Evolutionary conservation across 1,140 invertebrate genomes (phyloP), one percentile per base, ranked within the genome.

Genomic region (Drosophila persimilis): DNA sequence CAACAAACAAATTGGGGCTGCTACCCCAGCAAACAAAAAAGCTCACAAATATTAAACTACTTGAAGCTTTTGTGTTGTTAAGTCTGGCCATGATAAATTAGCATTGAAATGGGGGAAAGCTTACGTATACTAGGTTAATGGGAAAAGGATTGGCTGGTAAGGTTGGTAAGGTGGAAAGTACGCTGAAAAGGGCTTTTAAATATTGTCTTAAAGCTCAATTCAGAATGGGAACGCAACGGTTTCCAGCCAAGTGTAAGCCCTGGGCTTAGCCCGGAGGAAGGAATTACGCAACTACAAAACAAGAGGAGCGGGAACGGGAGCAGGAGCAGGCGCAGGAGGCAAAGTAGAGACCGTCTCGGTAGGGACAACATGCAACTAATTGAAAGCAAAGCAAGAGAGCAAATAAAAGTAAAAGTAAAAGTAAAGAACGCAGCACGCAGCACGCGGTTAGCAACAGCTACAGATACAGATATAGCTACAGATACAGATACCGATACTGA

Each of bases 301-400:
- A 17, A 55, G 29, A 31, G 45, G 15, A 41, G 44, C 29, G 15
- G 29, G 44, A 22, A 43, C 9, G 6, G 20, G 15, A 46, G 13
- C 11, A 39, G 26, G 39, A 53, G 31, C 6, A 29, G 26, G 4
- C 4, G 24, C 24, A 29, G 6, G 26, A 29, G 29, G 29, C 29
- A 64, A n/a, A 70, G 46, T 53, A 52, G 24, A 26, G 24, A 26
- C 4, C 5, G 4, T 26, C 24, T 26, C 24, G 24, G 24, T 26
- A 47, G 54, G 11, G 35, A 45, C 43, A 54, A 63, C 77, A 75
- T 79, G 77, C 77, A 79, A 70, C 70, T 79, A 80, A 70, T 46
- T 67, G 55, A 64, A 73, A 67, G 80, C 69, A 71, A 81, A 73
- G 73, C 57, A 65, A 71, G 64, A 75, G 59, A 61, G 73, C 52